Conservation (phyloP, 2,888 invertebrate genomes). For the Mamestra brassicae region DNA sequence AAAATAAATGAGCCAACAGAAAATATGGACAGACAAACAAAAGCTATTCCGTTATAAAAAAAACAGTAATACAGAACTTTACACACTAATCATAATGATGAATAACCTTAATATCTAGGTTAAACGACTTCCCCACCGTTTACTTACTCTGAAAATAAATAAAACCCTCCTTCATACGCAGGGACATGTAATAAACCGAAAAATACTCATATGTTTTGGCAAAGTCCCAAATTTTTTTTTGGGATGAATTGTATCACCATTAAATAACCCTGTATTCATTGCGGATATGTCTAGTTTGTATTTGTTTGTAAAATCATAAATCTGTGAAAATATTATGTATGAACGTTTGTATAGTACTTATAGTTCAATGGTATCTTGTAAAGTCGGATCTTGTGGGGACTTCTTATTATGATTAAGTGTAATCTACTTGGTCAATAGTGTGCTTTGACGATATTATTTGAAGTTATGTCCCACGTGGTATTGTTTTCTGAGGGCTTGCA, state of each 20-base stretch:
- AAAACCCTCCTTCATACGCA: conserved; percentile 26
- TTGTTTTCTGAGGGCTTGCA: neutral
- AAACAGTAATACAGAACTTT: conserved; percentile 23
- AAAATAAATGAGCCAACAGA: neutral
- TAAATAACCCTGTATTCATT: conserved; percentile 53
- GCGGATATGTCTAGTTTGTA: conserved; percentile 45
- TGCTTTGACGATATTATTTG: neutral
- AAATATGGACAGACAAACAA: conserved; percentile 13
- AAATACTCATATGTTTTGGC: conserved; percentile 57
- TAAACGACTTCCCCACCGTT: conserved; percentile 42
- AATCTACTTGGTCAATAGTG: too few relatives aligned
- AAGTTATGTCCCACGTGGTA: neutral
- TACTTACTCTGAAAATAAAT: conserved; percentile 42
- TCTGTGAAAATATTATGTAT: too few relatives aligned
- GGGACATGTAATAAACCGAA: conserved; percentile 36
- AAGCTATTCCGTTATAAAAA: conserved; percentile 1
- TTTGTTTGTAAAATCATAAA: conserved; percentile 6
- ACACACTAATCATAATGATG: conserved; percentile 44
- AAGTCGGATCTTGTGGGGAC: too few relatives aligned
- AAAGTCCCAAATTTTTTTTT: conserved; percentile 49
- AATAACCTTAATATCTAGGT: conserved; percentile 31
- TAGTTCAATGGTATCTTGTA: too few relatives aligned
- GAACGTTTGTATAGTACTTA: too few relatives aligned
- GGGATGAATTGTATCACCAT: conserved; percentile 44
- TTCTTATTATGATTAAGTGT: too few relatives aligned